Base-by-base conservation (phyloP, 2,888 invertebrate genomes). In the Rotaria magnacalcarata region DNA sequence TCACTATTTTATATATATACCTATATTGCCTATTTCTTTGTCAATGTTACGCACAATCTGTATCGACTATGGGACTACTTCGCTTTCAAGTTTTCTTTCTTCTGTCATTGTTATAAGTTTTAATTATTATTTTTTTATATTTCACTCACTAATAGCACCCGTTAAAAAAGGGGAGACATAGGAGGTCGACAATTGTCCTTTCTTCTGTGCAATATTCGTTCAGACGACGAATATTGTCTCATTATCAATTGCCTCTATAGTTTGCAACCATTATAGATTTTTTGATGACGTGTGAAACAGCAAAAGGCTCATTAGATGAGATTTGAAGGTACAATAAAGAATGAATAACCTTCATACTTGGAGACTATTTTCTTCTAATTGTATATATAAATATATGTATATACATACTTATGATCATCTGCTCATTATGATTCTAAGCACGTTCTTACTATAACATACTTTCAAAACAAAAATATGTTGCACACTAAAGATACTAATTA, bases 91-190 rank as follows among this genome's bases (percentile, higher is more conserved):
- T 67, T 67, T 34, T 67, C 14, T 34, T 41, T 67, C 34, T 67
- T 67, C 34, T 67, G 67, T 67, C 67, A 60, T 56, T 56, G 10
- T 56, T 27, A 34, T 67, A 67, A 34, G 67, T 34, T 67, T 67
- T 67, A 67, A 67, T 67, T 67, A 67, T 67, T 67, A 67, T 67
- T 34, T 67, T 67, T 67, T 67, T 67, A 34, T 67, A 67, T 67
- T 67, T 67, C 67, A 67, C 14, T 67, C 67, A 67, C 67, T 67
- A 67, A 67, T 67, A 67, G 67, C 67, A 16, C 34, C 67, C 34
- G 67, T 67, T 67, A 67, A 67, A 19, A 67, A 67, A 34, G 34
- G 34, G 34, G 41, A 67, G 67, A 67, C 67, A 67, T 34, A 67
- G 67, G 67, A 41, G 67, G 67, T 67, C 67, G 34, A 67, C 67